Base-by-base conservation (phyloP, 1,140 invertebrate genomes). In the Aphis gossypii region DNA sequence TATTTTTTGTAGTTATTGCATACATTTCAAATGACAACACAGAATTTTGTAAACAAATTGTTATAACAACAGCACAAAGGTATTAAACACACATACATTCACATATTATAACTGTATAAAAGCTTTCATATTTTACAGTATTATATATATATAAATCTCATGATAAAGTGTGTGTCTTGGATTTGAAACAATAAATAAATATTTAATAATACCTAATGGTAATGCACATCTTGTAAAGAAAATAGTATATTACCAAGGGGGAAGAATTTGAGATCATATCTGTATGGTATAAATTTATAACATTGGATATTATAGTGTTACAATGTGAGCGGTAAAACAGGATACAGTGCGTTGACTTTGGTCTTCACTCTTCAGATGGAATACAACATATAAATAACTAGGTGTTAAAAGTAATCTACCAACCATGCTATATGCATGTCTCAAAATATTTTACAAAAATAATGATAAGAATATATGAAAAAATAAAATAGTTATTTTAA, bases 191-290 rank as follows among this genome's bases (percentile, higher is more conserved):
- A n/a, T 41, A 44, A 88, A 60, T 90, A 60, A 44, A 90, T 44
- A 60, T 90, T 90, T 90, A 90, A 60, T 90, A 90, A 60, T 90
- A 90, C 54, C 88, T 90, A 90, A 60, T 23, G 38, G 38, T 60
- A 90, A 60, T 90, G 38, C 35, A 90, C 23, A 60, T 60, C 4
- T 90, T 41, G 25, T 60, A 60, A 90, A 38, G 23, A 60, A 90
- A 90, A 90, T 23, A 90, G 35, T 41, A 30, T 90, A 38, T 54
- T 48, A 60, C 23, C 30, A 51, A 11, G 4, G 38, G 35, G 30
- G 54, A 90, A 90, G 35, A 60, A 90, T 90, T 90, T 90, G 88
- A 90, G 88, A 90, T 90, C 88, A 90, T 60, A 60, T 90, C 88
- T 90, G 88, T 90, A 90, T 23, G 88, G 38, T 41, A 41, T 90